These are phyloP conservation scores for Cassiopea xamachana DNA, from an alignment of 30 jellyfish, hydroid and myxozoan genomes.

Conservation along the genomic window DNA sequence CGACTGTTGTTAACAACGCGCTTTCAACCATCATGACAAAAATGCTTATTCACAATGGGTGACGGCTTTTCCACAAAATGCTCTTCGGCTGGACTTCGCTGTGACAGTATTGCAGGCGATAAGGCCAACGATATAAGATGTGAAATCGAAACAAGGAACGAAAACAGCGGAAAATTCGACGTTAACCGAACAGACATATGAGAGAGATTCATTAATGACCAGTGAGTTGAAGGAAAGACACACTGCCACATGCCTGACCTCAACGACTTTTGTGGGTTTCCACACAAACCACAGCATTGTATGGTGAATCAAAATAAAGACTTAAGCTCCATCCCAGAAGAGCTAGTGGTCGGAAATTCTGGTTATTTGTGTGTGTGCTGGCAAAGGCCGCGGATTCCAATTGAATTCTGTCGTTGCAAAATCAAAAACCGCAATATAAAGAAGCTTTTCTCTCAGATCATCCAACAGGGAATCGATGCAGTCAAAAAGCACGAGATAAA, in stretches of 20 bases:
- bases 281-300: conserved; percentile 72
- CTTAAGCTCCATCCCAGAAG: conserved; percentile 44
- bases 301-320: conserved; percentile 27
- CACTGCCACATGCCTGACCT: conserved; percentile 70
- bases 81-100: background rate
- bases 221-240: background rate
- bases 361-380: conserved; percentile 40
- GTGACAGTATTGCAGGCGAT: background rate
- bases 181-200: background rate
- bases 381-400: conserved; percentile 46
- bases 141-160: background rate
- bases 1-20: background rate
- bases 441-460: conserved; percentile 6
- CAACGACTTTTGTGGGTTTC: conserved; percentile 71
- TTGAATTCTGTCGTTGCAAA: background rate
- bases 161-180: conserved; percentile 1
- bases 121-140: background rate
- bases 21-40: background rate
- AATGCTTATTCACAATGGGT: background rate
- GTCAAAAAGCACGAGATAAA: background rate
- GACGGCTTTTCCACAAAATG: background rate
- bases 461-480: conserved; percentile 4
- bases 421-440: conserved; percentile 8
- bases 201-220: background rate
- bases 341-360: conserved; percentile 67